Conservation (phyloP, 1,140 invertebrate genomes). For the Drosophila takahashii region DNA sequence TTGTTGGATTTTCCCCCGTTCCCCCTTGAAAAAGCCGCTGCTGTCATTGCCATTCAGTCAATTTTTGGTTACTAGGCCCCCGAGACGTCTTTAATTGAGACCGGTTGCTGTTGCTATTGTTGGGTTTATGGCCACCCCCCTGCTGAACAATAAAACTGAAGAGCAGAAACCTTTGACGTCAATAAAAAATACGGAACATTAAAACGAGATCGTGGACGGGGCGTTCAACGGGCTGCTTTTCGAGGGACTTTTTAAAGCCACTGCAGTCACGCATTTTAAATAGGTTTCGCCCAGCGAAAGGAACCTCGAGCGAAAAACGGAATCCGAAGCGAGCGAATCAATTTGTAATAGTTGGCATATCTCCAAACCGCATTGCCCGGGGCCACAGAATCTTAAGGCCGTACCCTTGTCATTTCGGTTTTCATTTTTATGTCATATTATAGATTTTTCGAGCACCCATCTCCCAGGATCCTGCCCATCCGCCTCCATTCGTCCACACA, state of each 20-base stretch:
- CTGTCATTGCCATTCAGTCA: slow-evolving; percentile 67
- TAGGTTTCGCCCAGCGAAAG: slow-evolving; percentile 15
- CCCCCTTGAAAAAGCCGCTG: slow-evolving; percentile 8
- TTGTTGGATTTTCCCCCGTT: background rate
- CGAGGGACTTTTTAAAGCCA: slow-evolving; percentile 39
- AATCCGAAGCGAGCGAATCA: slow-evolving; percentile 63
- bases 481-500: slow-evolving; percentile 11
- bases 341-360: slow-evolving; percentile 83
- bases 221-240: background rate
- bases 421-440: slow-evolving; percentile 82
- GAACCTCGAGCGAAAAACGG: slow-evolving; percentile 25
- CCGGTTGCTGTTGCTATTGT: slow-evolving; percentile 53
- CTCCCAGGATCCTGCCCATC: slow-evolving; percentile 3
- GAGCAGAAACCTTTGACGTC: slow-evolving; percentile 73
- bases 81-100: slow-evolving; percentile 79
- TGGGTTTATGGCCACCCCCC: slow-evolving; percentile 59
- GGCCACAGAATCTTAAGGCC: slow-evolving; percentile 45
- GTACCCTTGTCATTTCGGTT: slow-evolving; percentile 77
- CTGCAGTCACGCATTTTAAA: slow-evolving; percentile 64
- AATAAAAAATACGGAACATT: slow-evolving; percentile 66
- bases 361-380: slow-evolving; percentile 70
- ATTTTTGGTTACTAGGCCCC: slow-evolving; percentile 77
- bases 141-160: slow-evolving; percentile 72
- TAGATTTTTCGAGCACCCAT: slow-evolving; percentile 55
- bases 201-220: slow-evolving; percentile 32